Conservation (phyloP, 1,140 invertebrate genomes). For the Pissodes strobi region DNA sequence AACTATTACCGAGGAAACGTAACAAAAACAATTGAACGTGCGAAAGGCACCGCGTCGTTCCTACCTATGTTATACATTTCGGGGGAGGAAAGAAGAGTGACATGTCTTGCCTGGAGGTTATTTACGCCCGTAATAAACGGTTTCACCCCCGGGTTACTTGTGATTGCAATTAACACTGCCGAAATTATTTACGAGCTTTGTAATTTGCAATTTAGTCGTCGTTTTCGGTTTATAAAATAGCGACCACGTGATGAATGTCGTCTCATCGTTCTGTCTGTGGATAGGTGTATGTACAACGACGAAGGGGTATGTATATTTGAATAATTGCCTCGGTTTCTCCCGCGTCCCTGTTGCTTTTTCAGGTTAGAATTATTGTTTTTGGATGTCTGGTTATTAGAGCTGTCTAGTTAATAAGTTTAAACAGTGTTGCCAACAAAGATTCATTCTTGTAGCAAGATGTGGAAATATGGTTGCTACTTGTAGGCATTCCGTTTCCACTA, state of each 20-base stretch:
- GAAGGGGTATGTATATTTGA: conserved; percentile 13
- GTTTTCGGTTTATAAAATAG: conserved; percentile 35
- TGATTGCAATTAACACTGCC: conserved; percentile 38
- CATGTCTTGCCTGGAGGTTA: conserved; percentile 31
- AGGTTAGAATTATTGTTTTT: too few relatives aligned
- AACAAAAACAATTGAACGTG: too few relatives aligned
- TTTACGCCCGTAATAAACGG: conserved; percentile 38
- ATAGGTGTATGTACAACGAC: conserved; percentile 6
- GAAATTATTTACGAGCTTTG: conserved; percentile 40
- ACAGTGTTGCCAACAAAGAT: too few relatives aligned
- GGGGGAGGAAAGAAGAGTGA: conserved; percentile 31
- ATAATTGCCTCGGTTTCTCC: conserved; percentile 15
- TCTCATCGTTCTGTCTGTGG: conserved; percentile 8
- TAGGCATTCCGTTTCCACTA: too few relatives aligned
- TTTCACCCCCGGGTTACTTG: conserved; percentile 37
- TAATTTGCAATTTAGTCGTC: conserved; percentile 39
- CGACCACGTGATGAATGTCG: conserved; percentile 33
- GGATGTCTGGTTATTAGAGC: too few relatives aligned
- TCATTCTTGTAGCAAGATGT: too few relatives aligned
- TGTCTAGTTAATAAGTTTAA: too few relatives aligned
- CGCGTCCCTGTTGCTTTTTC: too few relatives aligned
- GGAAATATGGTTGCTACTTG: too few relatives aligned
- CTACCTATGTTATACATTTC: too few relatives aligned
- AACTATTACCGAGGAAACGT: too few relatives aligned
- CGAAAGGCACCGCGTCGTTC: too few relatives aligned